Percentiles rank a stretch among this genome's conserved stretches.
These are phyloP conservation scores for Cephonodes hylas DNA, from an alignment of 2,888 invertebrate species.

Conservation along the genomic window DNA sequence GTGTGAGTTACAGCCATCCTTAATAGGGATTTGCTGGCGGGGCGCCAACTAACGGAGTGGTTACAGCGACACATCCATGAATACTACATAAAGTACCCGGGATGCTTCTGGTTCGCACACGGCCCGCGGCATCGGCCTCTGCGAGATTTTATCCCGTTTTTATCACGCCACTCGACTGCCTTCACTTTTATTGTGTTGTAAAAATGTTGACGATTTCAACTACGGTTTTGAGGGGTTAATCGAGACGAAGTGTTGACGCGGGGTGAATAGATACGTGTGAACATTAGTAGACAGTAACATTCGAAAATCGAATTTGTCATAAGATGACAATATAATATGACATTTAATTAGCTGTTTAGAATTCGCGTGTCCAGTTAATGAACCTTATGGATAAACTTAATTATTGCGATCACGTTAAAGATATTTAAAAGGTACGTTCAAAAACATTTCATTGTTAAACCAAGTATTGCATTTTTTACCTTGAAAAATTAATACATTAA, in stretches of 20 bases:
- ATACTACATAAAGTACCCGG: constrained; percentile 31
- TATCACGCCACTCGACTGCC: not conserved
- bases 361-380: too few relatives aligned
- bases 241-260: not conserved
- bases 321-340: not conserved
- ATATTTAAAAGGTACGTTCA: too few relatives aligned
- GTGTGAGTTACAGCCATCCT: constrained; percentile 38
- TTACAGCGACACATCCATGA: constrained; percentile 45
- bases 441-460: too few relatives aligned
- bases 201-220: not conserved
- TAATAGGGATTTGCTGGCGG: constrained; percentile 58
- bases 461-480: too few relatives aligned
- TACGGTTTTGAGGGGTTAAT: not conserved
- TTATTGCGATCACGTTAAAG: too few relatives aligned
- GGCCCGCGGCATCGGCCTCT: constrained; percentile 10
- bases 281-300: too few relatives aligned
- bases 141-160: constrained; percentile 1
- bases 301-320: not conserved
- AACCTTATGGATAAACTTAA: too few relatives aligned
- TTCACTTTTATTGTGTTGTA: constrained; percentile 11
- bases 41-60: constrained; percentile 51
- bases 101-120: constrained; percentile 28
- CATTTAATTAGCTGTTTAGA: not conserved
- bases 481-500: too few relatives aligned
- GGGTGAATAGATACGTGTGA: too few relatives aligned